phyloP scores from a whole-genome alignment of 2,797 vertebrate genomes.

The Rachycentron canadum region DNA sequence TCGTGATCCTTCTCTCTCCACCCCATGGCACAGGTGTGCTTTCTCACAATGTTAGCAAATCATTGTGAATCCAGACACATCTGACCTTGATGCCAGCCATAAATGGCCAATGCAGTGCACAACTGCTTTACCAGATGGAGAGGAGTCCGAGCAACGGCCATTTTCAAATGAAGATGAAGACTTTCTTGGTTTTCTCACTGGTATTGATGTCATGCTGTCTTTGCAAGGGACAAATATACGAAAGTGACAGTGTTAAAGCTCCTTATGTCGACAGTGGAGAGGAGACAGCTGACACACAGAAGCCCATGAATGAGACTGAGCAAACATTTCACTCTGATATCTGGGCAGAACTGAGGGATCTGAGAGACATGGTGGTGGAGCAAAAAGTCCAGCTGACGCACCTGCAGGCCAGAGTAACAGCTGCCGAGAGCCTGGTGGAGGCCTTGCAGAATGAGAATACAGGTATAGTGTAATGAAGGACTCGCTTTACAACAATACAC shows the following conservation, averaged over 20 bases:
- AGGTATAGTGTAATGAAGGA: slow-evolving; percentile 17
- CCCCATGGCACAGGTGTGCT: slow-evolving; percentile 47
- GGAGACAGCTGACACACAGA: not conserved
- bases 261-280: not conserved
- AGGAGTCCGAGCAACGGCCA: not conserved
- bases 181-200: not conserved
- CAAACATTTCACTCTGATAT: not conserved
- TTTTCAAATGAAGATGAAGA: slow-evolving; percentile 27
- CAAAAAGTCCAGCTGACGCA: slow-evolving; percentile 30
- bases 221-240: slow-evolving; percentile 17
- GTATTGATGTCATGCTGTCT: slow-evolving; percentile 29
- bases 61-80: slow-evolving; percentile 13
- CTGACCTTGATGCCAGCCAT: slow-evolving; percentile 27
- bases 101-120: not conserved
- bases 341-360: slow-evolving; percentile 40
- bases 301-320: not conserved
- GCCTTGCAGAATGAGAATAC: slow-evolving; percentile 33
- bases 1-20: not conserved
- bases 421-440: slow-evolving; percentile 40
- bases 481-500: not conserved
- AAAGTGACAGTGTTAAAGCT: not conserved
- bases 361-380: slow-evolving; percentile 44
- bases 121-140: not conserved
- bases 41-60: slow-evolving; percentile 35
- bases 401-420: slow-evolving; percentile 32